Evolutionary conservation across 2,113 vertebrate genomes (phyloP), one percentile per base, ranked within the genome.

Genomic region (Oostethus manadensis): DNA sequence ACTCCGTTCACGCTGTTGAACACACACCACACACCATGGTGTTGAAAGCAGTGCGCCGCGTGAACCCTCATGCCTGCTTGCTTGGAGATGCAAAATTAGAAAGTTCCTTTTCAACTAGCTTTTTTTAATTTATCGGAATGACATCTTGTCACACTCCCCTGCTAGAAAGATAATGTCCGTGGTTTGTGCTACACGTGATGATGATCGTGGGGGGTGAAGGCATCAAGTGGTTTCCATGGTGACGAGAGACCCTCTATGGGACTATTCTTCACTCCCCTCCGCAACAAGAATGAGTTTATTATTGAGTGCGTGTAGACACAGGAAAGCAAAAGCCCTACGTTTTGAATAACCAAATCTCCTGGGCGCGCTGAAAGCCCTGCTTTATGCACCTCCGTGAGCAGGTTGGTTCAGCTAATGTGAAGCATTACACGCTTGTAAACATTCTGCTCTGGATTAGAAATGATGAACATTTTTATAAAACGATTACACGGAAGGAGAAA

Each of bases 201-300:
- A 33, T 33, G 29, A 33, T 33, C 5, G 29, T 33, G 29, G 29
- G n/a, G 3, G 10, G 13, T 14, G 38, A 42, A 42, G 16, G n/a
- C 13, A 20, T 15, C 53, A 55, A 55, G 53, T 55, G 53, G 53
- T 55, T 40, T 18, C 53, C 18, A 38, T 40, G 53, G n/a, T 17
- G 38, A 21, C 20, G 35, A 55, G 53, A n/a, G n/a, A 47, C 1
- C 18, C 18, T 42, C 18, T 51, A 17, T 20, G 53, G 33, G 21
- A 21, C 45, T 43, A 45, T 26, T 26, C 15, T 29, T 3, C 55
- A 43, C 9, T 20, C 40, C 10, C 20, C 40, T 56, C 55, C 45
- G 29, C 57, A 71, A 43, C 38, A 60, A 73, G 73, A 86, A 82
- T 73, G 62, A 69, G 58, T 59, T 71, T 56, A 67, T 85, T 86